Evolutionary conservation across 1,140 invertebrate genomes (phyloP), one percentile per base, ranked within the genome.

Genomic region (Patella vulgata): DNA sequence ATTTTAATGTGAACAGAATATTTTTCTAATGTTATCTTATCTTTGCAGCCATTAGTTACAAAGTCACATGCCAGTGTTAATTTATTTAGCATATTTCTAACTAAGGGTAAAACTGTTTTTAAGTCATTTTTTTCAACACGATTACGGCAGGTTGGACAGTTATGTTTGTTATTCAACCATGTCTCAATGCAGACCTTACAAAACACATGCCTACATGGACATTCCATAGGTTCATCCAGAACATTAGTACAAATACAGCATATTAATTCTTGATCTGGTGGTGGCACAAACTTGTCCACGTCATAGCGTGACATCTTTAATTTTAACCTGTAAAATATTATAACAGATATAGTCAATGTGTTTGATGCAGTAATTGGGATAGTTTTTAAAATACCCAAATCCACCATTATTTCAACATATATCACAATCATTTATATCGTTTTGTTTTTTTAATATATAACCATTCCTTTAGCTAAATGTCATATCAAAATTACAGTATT

Each of bases 171-270:
- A 0, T 47, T 50, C 0, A 81, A 64, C 71, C 77, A 79, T 0
- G 63, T 70, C 47, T 69, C 63, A 30, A 81, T 81, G 50, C 79
- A 81, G 6, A 65, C 44, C 33, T 69, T 68, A 67, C 79, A 81
- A 59, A 79, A 81, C 0, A 81, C 77, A 68, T 81, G 79, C 8
- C 74, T 70, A 66, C 79, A 81, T 17, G 70, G 73, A 44, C 74
- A 73, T 50, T 78, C 76, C 46, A 73, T 63, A 12, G 79, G 73
- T 19, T 68, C 58, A 39, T 77, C 71, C 21, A 81, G 63, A 11
- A 81, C 76, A 74, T 71, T 73, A 58, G 73, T 75, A 61, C 79
- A 81, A 19, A 81, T 78, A 59, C 75, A 75, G 42, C 79, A 81
- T 1, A 81, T 54, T 12, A 81, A 55, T 31, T 81, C 77, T 21